These are phyloP conservation scores for Scyliorhinus canicula DNA, from an alignment of 2,797 vertebrate species.

Conservation along the genomic window DNA sequence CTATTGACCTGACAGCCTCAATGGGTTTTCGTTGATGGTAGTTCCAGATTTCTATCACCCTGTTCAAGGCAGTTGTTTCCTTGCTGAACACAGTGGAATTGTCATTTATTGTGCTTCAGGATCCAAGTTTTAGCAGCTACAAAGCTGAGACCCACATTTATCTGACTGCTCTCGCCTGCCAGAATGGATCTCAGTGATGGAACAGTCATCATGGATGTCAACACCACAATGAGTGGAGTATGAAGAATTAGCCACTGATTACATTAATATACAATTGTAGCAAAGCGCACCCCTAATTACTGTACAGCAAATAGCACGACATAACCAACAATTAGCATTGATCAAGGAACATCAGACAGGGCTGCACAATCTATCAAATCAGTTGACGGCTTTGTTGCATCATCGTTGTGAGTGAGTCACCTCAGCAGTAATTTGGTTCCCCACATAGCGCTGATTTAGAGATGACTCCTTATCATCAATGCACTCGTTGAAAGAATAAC, in stretches of 20 bases:
- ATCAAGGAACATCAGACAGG: background rate
- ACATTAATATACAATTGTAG: background rate
- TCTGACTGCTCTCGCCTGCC: background rate
- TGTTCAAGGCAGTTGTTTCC: background rate
- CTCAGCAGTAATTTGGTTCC: background rate
- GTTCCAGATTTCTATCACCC: background rate
- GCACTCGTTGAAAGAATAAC: background rate
- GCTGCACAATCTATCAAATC: background rate
- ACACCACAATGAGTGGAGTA: background rate
- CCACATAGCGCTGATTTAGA: background rate
- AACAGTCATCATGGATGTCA: background rate
- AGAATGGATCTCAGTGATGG: background rate
- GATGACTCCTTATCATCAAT: background rate
- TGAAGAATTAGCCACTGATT: background rate
- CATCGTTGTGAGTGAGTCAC: background rate
- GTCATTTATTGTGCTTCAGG: no score
- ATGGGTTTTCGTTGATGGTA: background rate
- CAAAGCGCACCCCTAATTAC: background rate
- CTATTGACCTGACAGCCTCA: background rate
- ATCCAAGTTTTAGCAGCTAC: background rate
- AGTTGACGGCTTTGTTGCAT: background rate
- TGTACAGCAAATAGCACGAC: background rate
- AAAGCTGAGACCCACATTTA: background rate
- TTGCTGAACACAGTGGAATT: background rate
- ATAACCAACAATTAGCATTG: background rate